Evolutionary conservation across 2,888 invertebrate genomes (phyloP).

Genomic region (Resseliella maxima): DNA sequence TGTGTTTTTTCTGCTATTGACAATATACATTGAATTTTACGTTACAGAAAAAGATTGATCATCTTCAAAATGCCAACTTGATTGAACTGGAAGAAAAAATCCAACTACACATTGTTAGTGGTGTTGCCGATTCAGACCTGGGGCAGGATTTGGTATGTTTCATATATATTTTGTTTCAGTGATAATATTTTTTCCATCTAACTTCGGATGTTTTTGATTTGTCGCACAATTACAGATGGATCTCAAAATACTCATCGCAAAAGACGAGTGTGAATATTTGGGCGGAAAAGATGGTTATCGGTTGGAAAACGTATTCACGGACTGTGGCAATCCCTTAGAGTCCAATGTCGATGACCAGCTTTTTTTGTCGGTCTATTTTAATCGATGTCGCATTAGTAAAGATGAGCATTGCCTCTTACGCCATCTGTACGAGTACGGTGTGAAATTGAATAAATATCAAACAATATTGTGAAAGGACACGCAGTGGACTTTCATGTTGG

Average conservation of each 20-base stretch:
- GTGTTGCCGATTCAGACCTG: neutral
- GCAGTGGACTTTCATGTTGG: too few species aligned
- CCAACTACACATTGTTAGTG: neutral
- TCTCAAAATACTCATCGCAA: conserved; percentile 84
- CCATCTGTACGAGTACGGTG: too few species aligned
- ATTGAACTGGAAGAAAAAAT: neutral
- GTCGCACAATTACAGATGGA: conserved; percentile 80
- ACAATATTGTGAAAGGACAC: too few species aligned
- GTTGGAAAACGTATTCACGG: conserved; percentile 76
- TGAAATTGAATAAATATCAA: too few species aligned
- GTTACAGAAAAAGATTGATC: neutral
- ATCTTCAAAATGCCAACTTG: conserved; percentile 1
- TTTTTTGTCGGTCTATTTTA: conserved; percentile 87
- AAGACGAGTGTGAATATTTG: conserved; percentile 92
- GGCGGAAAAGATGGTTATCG: conserved; percentile 96
- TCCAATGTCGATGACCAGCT: conserved; percentile 96
- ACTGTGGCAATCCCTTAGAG: conserved; percentile 79
- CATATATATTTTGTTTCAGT: conserved; percentile 8
- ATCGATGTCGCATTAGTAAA: too few species aligned
- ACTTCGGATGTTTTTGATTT: conserved; percentile 28
- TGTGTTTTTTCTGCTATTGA: neutral
- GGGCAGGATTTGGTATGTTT: neutral
- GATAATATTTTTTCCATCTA: conserved; percentile 22
- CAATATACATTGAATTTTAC: neutral
- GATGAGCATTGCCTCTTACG: too few species aligned